phyloP scores from a whole-genome alignment of 2,888 invertebrate species.

The Scaptodrosophila latifasciaeformis region DNA sequence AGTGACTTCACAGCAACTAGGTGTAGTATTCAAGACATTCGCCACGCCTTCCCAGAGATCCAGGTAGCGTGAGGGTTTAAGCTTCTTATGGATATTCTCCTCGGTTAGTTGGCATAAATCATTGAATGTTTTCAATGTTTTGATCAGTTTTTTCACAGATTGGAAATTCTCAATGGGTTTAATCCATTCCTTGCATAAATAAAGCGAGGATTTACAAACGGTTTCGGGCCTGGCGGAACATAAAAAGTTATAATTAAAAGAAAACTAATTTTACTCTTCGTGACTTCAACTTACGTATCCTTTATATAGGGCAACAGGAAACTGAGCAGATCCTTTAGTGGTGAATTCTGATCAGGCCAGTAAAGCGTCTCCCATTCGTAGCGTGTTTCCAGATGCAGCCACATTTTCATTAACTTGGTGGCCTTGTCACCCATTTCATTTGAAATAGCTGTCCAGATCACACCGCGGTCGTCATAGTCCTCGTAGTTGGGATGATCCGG shows the following conservation, averaged over 20 bases:
- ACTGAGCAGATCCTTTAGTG: slow-evolving; percentile 31
- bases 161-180: slow-evolving; percentile 65
- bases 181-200: slow-evolving; percentile 42
- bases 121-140: slow-evolving; percentile 37
- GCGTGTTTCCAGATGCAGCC: slow-evolving; percentile 61
- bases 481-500: slow-evolving; percentile 22
- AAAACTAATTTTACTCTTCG: not conserved
- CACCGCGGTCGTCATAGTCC: slow-evolving; percentile 56
- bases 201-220: slow-evolving; percentile 57
- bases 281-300: slow-evolving; percentile 27
- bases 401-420: slow-evolving; percentile 66
- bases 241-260: not conserved
- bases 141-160: slow-evolving; percentile 46
- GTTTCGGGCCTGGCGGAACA: slow-evolving; percentile 37
- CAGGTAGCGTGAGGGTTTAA: slow-evolving; percentile 30
- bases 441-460: slow-evolving; percentile 65
- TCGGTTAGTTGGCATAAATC: slow-evolving; percentile 40
- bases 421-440: slow-evolving; percentile 64
- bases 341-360: fast-evolving
- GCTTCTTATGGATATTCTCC: not conserved
- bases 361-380: slow-evolving; percentile 62
- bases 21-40: slow-evolving; percentile 5
- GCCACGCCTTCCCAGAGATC: slow-evolving; percentile 42
- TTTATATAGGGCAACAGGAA: slow-evolving; percentile 46
- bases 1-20: slow-evolving; percentile 65